Evolutionary conservation across 2,888 invertebrate species (phyloP), one percentile per base, ranked within the genome.

Genomic region (Zhuqinia jingwanae): DNA sequence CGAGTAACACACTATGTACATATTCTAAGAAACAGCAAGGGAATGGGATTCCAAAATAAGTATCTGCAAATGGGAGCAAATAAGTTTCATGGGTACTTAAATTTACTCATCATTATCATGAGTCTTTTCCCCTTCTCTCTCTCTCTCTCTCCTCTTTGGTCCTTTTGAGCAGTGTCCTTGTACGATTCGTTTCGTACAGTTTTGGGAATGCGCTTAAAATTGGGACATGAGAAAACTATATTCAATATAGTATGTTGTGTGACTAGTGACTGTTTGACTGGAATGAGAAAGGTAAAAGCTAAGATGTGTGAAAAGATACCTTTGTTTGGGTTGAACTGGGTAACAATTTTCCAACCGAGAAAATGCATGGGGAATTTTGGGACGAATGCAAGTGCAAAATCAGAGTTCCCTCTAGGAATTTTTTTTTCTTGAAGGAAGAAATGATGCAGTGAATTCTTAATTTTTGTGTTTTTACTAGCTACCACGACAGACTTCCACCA

Each of bases 21-120:
- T 25, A n/a, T 8, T 27, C 42, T 17, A 68, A 13, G 22, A 68
- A 42, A 68, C 45, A 17, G 13, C n/a, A 10, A 25, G 45, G 17
- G 42, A 15, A 70, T 10, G 25, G 25, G 47, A 70, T 25, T 25
- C 47, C 13, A 70, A 45, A 70, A 63, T 42, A n/a, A n/a, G n/a
- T 25, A 47, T 47, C 22, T 47, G 50, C n/a, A 70, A 30, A 75
- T 53, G 30, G 36, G 47, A 47, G 27, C 22, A 79, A 79, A 79
- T 79, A 50, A 63, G 65, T 50, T 79, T 79, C 65, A 79, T 53
- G 50, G 65, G 60, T 65, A 63, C 76, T 76, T 76, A 56, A 76
- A 63, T 78, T 79, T 65, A 65, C 79, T 65, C 79, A 65, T 78
- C 65, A 79, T 79, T 60, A 27, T 36, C 30, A 42, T 60, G 50